Evolutionary conservation across 2,113 vertebrate genomes (phyloP), one percentile per base, ranked within the genome.

Genomic region (Oncorhynchus tshawytscha): DNA sequence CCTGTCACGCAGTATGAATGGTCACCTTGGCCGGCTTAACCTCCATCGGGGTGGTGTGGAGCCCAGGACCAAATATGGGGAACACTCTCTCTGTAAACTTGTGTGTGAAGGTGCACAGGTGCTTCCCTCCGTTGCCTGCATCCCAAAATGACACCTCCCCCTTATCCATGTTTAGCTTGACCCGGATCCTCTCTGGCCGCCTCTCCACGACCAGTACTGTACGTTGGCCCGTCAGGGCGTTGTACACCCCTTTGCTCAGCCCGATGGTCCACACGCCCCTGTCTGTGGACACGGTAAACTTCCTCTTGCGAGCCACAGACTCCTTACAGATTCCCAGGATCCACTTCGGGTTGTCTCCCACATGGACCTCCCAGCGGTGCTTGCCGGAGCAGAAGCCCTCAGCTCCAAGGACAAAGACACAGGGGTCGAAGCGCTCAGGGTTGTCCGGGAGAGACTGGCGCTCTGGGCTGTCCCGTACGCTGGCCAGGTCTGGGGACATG

Each of bases 31-130:
- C 85, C 1, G 88, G 80, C 3, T 72, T 31, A 31, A 94, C 68
- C 22, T 4, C 31, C 87, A 93, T 91, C 0, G 92, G 84, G 1
- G 81, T 82, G 57, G 48, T 80, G 9, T 91, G 79, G 22, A 94
- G 89, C 8, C 94, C 94, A 0, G 94, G 94, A 34, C 94, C 94
- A 65, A 96, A 94, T 13, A 94, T 89, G 15, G 94, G 94, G 78
- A 89, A 91, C 1, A 95, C 82, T 51, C 1, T 83, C 20, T 88
- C 89, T 8, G 78, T 78, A 82, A 96, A 95, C 12, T 69, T 76
- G 71, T 88, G 88, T 4, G 85, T 91, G 18, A 91, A 91, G 25
- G 88, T 93, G 68, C 88, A 85, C 9, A 95, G 67, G 71, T 91
- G 91, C 24, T 31, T 83, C 0, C 70, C 78, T 7, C 75, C 51